Percentiles rank a stretch among this genome's conserved stretches.
Evolutionary conservation across 2,888 invertebrate genomes (phyloP).

Genomic region (Mesoligia furuncula): DNA sequence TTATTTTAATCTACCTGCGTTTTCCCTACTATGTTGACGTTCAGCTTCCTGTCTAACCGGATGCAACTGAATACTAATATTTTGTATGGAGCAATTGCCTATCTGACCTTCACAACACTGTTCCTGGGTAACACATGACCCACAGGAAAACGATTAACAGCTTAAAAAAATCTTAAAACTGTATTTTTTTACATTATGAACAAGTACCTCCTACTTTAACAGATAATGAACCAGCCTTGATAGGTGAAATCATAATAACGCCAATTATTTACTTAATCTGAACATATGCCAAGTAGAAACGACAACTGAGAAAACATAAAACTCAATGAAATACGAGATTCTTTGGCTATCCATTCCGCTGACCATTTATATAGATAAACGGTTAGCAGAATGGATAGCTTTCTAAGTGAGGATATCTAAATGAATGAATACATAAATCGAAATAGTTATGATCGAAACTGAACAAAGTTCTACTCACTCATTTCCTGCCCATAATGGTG

Average conservation of each 20-base stretch:
- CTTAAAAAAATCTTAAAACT: background rate
- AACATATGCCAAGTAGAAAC: background rate
- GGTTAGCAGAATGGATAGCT: background rate
- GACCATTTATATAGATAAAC: background rate
- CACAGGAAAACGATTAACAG: too few species aligned
- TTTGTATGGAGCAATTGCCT: background rate
- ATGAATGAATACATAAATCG: background rate
- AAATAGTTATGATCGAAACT: background rate
- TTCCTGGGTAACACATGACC: background rate
- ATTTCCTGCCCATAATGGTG: slow-evolving; percentile 72
- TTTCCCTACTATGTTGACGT: background rate
- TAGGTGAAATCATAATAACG: slow-evolving; percentile 12
- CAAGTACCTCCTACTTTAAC: background rate
- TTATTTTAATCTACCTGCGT: background rate
- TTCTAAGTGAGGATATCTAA: background rate
- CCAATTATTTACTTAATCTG: background rate
- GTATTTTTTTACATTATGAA: background rate
- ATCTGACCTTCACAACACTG: background rate
- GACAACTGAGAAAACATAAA: background rate
- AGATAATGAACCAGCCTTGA: slow-evolving; percentile 3
- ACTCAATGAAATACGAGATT: background rate
- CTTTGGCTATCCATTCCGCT: background rate
- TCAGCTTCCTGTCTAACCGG: background rate
- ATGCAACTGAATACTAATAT: background rate
- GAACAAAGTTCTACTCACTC: slow-evolving; percentile 64